Base-by-base conservation (phyloP, 2,797 vertebrate species). In the Microctenopoma lineatum region DNA sequence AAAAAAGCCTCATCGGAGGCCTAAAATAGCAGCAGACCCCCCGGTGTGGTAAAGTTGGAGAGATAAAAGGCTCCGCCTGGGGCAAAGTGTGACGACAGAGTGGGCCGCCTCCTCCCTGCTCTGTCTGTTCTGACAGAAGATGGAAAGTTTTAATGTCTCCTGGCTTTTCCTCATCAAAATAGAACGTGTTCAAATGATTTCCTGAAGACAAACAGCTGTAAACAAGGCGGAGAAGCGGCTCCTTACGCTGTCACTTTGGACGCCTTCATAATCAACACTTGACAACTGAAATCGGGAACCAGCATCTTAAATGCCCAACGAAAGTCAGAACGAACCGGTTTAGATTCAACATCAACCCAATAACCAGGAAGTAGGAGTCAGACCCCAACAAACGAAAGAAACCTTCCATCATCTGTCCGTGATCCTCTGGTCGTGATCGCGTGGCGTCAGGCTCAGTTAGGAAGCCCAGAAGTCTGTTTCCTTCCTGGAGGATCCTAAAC, bases 21-120 rank as follows among this genome's bases (percentile, higher is more conserved):
- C 73, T 57, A 59, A 88, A 89, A 90, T 89, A 90, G 85, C 84
- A 84, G 68, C 83, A 63, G 77, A 76, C 81, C 84, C 79, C 87
- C 85, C 1, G 59, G 60, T 57, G 87, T 3, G 76, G 75, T 58
- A 67, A 74, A 81, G 79, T 75, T 70, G 70, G 69, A 73, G 60
- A 62, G 83, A 88, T 90, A 52, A 90, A 90, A 89, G 77, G 21
- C 83, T 50, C 55, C 13, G 84, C 84, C 87, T 77, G 72, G 81
- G 80, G 84, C 85, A 75, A 52, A 75, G 84, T 57, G 86, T 78
- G 82, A 63, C 69, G 80, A 77, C 75, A 70, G 69, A 75, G 71
- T 14, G 61, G 39, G 66, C 64, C 11, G 53, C 81, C 54, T 66
- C 74, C 59, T 75, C 72, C 64, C 59, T 65, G 69, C n/a, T 2